These are phyloP conservation scores for Drosophila heteroneura DNA, from an alignment of 2,888 invertebrate species.

Conservation along the genomic window DNA sequence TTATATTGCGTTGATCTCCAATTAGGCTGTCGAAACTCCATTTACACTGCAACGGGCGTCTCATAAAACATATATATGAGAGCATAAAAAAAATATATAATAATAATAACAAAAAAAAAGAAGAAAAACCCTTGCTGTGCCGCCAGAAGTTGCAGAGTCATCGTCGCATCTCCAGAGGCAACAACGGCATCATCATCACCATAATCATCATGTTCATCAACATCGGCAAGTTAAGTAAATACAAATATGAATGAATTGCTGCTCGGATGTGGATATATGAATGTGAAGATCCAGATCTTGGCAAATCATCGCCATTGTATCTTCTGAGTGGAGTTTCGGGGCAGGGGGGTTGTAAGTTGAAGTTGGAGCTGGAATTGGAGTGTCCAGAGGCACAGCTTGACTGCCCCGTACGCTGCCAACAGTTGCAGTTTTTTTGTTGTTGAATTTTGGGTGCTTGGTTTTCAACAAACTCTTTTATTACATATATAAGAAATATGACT, in stretches of 20 bases:
- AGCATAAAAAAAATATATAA: conserved; percentile 11
- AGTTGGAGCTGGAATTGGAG: conserved; percentile 40
- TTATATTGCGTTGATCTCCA: conserved; percentile 80
- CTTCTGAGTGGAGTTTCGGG: conserved; percentile 9
- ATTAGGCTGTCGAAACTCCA: conserved; percentile 82
- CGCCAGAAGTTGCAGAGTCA: conserved; percentile 66
- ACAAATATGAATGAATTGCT: conserved; percentile 79
- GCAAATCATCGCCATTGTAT: conserved; percentile 72
- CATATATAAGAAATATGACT: not conserved
- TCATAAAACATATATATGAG: conserved; percentile 60
- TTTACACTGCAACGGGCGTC: conserved; percentile 76
- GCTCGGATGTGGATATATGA: conserved; percentile 32
- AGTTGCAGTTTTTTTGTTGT: conserved; percentile 52
- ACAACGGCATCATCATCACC: conserved; percentile 32
- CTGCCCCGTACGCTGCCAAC: conserved; percentile 52
- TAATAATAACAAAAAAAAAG: conserved; percentile 24
- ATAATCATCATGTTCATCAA: conserved; percentile 33
- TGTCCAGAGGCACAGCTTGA: conserved; percentile 66
- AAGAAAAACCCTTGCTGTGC: conserved; percentile 50
- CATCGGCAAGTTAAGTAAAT: conserved; percentile 73
- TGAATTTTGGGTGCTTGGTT: conserved; percentile 20
- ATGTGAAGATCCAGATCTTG: conserved; percentile 66
- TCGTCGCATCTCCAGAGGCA: conserved; percentile 53
- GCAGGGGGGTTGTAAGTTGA: not conserved
- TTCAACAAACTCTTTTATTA: conserved; percentile 56